Conservation (phyloP, 2,888 invertebrate species). For the Morpho deidamia region DNA sequence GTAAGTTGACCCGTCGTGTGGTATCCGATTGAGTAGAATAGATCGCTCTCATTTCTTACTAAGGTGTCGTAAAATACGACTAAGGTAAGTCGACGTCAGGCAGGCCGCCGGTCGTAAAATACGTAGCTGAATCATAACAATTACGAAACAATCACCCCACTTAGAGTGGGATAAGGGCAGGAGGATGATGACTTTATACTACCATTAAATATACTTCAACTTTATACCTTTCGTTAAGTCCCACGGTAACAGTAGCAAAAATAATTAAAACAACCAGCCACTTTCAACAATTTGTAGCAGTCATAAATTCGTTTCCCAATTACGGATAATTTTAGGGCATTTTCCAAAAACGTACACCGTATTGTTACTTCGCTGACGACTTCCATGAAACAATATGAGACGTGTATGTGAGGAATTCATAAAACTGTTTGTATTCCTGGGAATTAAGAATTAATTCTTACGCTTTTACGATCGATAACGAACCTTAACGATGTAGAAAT, state of each 20-base stretch:
- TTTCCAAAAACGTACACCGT: background rate
- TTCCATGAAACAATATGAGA: constrained; percentile 7
- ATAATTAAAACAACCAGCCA: background rate
- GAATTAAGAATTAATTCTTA: background rate
- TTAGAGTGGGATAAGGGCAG: too few species aligned
- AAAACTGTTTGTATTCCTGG: background rate
- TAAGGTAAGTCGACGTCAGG: too few species aligned
- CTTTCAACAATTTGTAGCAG: constrained; percentile 1
- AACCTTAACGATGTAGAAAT: background rate
- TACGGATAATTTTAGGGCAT: constrained; percentile 5
- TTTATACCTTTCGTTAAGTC: too few species aligned
- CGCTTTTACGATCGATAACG: background rate
- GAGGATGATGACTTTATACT: too few species aligned
- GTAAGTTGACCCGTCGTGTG: too few species aligned
- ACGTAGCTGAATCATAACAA: too few species aligned
- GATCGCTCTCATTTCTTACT: too few species aligned
- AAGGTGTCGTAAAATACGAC: too few species aligned
- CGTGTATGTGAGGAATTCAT: constrained; percentile 3
- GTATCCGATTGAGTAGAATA: too few species aligned
- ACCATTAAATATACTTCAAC: too few species aligned
- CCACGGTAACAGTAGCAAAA: background rate
- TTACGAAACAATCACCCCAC: too few species aligned
- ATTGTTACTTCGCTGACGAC: background rate
- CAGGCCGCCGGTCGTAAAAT: too few species aligned
- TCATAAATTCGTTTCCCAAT: background rate